Conservation (phyloP, 2,888 invertebrate genomes). For the Lymantria monacha region DNA sequence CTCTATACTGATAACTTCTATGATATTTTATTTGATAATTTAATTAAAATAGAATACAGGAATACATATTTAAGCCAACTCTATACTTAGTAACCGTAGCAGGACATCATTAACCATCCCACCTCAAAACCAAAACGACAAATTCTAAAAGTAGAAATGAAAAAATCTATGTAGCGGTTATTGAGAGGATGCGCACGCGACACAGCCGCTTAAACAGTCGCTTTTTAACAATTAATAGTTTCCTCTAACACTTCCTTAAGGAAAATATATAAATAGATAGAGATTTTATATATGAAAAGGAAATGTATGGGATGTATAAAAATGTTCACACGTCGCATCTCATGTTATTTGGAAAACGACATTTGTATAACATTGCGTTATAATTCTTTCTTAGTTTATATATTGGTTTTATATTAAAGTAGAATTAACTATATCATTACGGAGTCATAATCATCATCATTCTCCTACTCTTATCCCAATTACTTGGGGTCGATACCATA, state of each 20-base stretch:
- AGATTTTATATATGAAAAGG: slow-evolving; percentile 37
- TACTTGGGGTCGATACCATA: too few relatives aligned
- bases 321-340: slow-evolving; percentile 25
- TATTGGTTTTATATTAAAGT: too few relatives aligned
- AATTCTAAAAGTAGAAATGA: slow-evolving; percentile 48
- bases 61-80: slow-evolving; percentile 9
- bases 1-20: too few relatives aligned
- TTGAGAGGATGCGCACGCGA: slow-evolving; percentile 52
- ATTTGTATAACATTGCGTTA: not conserved
- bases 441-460: too few relatives aligned
- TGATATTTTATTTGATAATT: too few relatives aligned
- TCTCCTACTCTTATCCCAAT: too few relatives aligned
- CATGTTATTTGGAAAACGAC: not conserved
- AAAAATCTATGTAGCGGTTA: slow-evolving; percentile 33
- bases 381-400: not conserved
- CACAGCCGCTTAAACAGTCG: slow-evolving; percentile 46
- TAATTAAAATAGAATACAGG: too few relatives aligned
- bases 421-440: too few relatives aligned
- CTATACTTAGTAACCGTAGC: slow-evolving; percentile 36
- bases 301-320: slow-evolving; percentile 39
- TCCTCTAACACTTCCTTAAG: slow-evolving; percentile 47
- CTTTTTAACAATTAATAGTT: slow-evolving; percentile 68
- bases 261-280: slow-evolving; percentile 38
- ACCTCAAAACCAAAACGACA: slow-evolving; percentile 46
- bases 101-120: slow-evolving; percentile 67